Conservation (phyloP, 2,888 invertebrate genomes). For the Athalia circularis region DNA sequence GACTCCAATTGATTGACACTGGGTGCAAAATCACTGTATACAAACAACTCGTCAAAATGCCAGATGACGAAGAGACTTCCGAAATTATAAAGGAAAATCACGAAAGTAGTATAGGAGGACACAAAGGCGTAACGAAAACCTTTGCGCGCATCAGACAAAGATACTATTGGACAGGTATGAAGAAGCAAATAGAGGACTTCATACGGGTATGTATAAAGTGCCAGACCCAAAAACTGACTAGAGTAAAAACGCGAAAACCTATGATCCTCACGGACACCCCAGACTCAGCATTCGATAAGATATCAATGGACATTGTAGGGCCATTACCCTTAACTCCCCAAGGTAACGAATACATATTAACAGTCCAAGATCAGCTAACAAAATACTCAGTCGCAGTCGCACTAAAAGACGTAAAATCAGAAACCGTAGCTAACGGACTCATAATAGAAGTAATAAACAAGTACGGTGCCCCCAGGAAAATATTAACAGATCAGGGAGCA, state of each 20-base stretch:
- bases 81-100: constrained; percentile 42
- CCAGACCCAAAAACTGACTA: constrained; percentile 46
- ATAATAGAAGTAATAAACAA: constrained; percentile 10
- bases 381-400: constrained; percentile 36
- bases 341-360: constrained; percentile 33
- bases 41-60: constrained; percentile 11
- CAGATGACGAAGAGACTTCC: constrained; percentile 4
- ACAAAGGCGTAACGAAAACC: constrained; percentile 46
- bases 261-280: constrained; percentile 50
- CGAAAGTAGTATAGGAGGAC: constrained; percentile 41
- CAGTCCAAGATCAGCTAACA: constrained; percentile 34
- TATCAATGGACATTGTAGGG: constrained; percentile 49
- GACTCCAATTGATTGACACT: not conserved
- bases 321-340: constrained; percentile 35
- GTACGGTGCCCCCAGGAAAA: constrained; percentile 20
- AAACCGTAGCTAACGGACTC: constrained; percentile 9
- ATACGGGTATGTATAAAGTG: constrained; percentile 38
- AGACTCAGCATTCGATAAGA: constrained; percentile 44
- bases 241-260: constrained; percentile 48
- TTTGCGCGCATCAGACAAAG: constrained; percentile 43
- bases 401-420: not conserved
- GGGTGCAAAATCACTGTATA: constrained; percentile 39
- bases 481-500: constrained; percentile 30
- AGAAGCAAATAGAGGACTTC: constrained; percentile 42
- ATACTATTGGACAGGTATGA: constrained; percentile 36